Evolutionary conservation across 1,140 invertebrate species (phyloP), one percentile per base, ranked within the genome.

Genomic region (Lamellibrachia luymesi): DNA sequence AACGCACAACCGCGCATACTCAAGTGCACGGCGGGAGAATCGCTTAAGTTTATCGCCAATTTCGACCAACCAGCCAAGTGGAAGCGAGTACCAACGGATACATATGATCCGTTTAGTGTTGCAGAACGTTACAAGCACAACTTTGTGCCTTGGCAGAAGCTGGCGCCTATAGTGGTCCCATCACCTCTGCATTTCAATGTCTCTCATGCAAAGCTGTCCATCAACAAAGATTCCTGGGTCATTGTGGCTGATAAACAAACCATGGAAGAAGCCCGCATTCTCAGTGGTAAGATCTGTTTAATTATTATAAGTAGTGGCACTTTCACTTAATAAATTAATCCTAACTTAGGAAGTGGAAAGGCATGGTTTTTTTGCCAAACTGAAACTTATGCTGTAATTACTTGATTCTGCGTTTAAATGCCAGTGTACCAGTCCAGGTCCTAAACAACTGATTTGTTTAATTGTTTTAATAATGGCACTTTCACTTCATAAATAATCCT

Each of bases 101-200:
- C 51, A 64, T 96, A 94, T 90, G 93, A 94, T 90, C 95, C 95
- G 0, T 95, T 94, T n/a, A 93, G 27, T 93, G 6, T 80, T 22
- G 25, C 64, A 22, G 13, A 80, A 22, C 64, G 64, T 0, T 80
- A 80, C 13, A 17, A 10, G 17, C 64, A 80, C 64, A 80, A 80
- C 64, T 80, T 80, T 80, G 64, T 80, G 2, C 64, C 64, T 6
- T 80, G 64, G 64, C 64, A 80, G 64, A 80, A 80, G 25, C 13
- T 80, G 6, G 64, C 13, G 64, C 64, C 64, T 2, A 17, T 10
- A 22, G 64, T 80, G 25, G 17, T 80, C 64, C 64, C 64, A 80
- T 17, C 56, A 22, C 64, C 64, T 17, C 64, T 80, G 64, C 13
- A 80, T 2, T 22, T 10, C 25, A 22, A 80, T 22, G 13, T 80